These are phyloP conservation scores for Leucoraja ocellata DNA, from an alignment of 2,797 vertebrate species.

Conservation along the genomic window DNA sequence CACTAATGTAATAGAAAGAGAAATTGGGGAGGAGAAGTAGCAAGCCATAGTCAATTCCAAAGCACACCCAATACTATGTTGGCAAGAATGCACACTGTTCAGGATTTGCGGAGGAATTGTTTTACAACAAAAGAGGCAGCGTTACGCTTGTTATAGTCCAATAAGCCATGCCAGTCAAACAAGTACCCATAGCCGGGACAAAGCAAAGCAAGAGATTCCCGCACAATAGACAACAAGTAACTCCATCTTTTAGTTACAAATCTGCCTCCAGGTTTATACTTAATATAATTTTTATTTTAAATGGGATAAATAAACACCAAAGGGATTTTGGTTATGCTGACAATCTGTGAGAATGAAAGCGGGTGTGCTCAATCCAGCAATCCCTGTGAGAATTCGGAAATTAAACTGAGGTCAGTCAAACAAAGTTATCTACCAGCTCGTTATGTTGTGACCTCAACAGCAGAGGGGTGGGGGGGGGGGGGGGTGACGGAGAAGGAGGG, in stretches of 20 bases:
- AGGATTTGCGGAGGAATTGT: conserved; percentile 98
- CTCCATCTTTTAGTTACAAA: conserved; percentile 98
- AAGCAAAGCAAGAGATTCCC: conserved; percentile 89
- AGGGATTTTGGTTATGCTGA: conserved; percentile 64
- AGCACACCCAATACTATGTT: conserved; percentile 90
- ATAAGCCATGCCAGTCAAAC: conserved; percentile 99
- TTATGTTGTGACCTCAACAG: conserved; percentile 11
- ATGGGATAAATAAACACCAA: conserved; percentile 81
- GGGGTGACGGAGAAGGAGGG: neutral
- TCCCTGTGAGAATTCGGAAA: conserved; percentile 42
- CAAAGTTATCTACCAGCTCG: conserved; percentile 11
- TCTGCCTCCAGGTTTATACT: conserved; percentile 83
- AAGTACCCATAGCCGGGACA: conserved; percentile 83
- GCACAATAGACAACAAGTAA: conserved; percentile 99
- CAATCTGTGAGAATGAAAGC: conserved; percentile 24
- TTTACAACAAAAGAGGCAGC: conserved; percentile 84
- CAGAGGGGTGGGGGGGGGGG: conserved; percentile 5
- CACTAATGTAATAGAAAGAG: conserved; percentile 69
- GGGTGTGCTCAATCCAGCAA: conserved; percentile 37
- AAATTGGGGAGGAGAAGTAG: conserved; percentile 76
- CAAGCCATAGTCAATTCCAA: conserved; percentile 80
- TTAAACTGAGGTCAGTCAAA: conserved; percentile 41
- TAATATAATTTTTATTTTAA: conserved; percentile 71
- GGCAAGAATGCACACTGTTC: conserved; percentile 91
- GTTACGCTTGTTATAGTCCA: conserved; percentile 99